Percentiles rank a stretch among this genome's conserved stretches.
Conservation (phyloP, 2,113 vertebrate genomes). For the Cricetomys ansorgei region DNA sequence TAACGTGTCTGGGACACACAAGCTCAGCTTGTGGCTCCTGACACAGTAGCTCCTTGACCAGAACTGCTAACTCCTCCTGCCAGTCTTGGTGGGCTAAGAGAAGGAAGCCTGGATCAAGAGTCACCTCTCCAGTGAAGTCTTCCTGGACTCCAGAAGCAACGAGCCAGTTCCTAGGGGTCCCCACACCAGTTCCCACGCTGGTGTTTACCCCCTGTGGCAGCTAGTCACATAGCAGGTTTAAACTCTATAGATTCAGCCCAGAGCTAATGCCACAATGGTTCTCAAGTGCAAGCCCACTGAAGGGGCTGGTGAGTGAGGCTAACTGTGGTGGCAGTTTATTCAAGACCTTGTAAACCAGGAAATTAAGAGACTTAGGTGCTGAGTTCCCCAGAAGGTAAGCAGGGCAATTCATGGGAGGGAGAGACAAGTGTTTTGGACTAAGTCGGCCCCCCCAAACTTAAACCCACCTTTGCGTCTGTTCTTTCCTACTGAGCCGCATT, state of each 20-base stretch:
- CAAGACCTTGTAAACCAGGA: not conserved
- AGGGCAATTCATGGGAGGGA: not conserved
- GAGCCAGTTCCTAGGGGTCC: not conserved
- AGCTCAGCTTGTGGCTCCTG: not conserved
- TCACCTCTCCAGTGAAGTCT: not conserved
- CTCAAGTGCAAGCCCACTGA: not conserved
- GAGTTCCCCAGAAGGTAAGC: not conserved
- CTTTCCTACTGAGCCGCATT: not conserved
- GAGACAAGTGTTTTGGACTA: no score
- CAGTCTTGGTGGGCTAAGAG: not conserved
- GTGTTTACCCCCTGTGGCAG: not conserved
- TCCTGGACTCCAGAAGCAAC: not conserved
- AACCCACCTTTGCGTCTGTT: not conserved
- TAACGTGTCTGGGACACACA: not conserved
- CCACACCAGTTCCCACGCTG: fast-evolving
- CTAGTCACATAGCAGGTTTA: not conserved
- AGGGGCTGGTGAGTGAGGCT: not conserved
- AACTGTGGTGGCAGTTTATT: not conserved
- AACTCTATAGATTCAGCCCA: not conserved
- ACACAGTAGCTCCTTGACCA: not conserved
- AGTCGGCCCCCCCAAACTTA: not conserved
- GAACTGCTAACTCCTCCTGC: not conserved
- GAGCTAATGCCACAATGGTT: no score
- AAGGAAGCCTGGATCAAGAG: not conserved
- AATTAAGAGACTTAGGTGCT: not conserved